A percentile compares a stretch with the other conserved stretches of the same genome.
These are phyloP conservation scores for Drosophila colorata DNA, from an alignment of 2,888 invertebrate genomes.

Conservation along the genomic window DNA sequence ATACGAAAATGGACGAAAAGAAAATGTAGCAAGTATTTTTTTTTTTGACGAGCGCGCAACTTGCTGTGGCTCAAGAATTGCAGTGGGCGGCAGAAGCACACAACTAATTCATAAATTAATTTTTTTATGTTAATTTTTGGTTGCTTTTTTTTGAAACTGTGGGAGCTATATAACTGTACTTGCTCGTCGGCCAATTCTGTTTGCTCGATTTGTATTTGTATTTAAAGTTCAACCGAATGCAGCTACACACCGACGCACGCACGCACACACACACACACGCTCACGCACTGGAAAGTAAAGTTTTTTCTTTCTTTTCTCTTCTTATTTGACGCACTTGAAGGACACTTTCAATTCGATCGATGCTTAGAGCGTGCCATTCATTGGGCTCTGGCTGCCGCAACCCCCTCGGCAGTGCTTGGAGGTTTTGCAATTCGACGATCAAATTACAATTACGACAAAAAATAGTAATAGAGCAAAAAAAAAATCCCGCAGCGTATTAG, in stretches of 20 bases:
- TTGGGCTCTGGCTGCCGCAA: background rate
- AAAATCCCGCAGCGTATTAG: slow-evolving; percentile 53
- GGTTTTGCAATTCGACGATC: slow-evolving; percentile 38
- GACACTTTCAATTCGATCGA: slow-evolving; percentile 22
- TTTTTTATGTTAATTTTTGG: background rate
- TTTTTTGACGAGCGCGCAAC: slow-evolving; percentile 31
- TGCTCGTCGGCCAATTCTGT: slow-evolving; percentile 19
- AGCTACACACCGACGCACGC: slow-evolving; percentile 27
- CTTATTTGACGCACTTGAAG: slow-evolving; percentile 38
- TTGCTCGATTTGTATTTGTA: slow-evolving; percentile 31
- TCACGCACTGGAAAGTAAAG: slow-evolving; percentile 19
- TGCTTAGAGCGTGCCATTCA: background rate
- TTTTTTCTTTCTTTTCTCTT: slow-evolving; percentile 35
- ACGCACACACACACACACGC: background rate
- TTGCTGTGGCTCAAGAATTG: slow-evolving; percentile 18
- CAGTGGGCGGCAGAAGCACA: slow-evolving; percentile 24
- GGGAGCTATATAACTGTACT: slow-evolving; percentile 28
- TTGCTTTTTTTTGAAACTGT: background rate
- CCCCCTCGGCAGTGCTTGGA: background rate
- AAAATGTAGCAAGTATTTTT: slow-evolving; percentile 32
- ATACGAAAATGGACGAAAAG: slow-evolving; percentile 32
- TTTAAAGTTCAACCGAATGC: slow-evolving; percentile 56
- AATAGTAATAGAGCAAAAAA: slow-evolving; percentile 51
- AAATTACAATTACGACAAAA: slow-evolving; percentile 62
- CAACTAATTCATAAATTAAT: background rate